A percentile compares a stretch with the other conserved stretches of the same genome.
phyloP scores from a whole-genome alignment of 2,113 vertebrate species.

The Neomonachus schauinslandi region DNA sequence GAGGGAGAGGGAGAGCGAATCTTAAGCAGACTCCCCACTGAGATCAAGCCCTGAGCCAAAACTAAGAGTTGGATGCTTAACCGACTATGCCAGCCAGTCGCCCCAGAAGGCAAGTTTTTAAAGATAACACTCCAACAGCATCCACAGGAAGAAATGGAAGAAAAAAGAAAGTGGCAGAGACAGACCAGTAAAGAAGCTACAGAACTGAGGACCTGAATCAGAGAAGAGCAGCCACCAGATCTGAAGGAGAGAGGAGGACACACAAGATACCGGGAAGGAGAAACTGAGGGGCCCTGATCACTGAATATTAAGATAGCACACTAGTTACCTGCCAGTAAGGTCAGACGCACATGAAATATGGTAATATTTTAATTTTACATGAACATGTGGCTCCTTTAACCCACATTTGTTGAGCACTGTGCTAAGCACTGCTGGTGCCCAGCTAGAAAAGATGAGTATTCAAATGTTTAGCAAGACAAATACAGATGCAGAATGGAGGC shows the following conservation, averaged over 20 bases:
- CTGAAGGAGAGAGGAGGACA: background rate
- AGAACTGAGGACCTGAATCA: background rate
- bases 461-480: background rate
- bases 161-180: background rate
- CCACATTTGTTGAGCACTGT: background rate
- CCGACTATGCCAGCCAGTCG: background rate
- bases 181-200: background rate
- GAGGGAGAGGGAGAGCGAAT: background rate
- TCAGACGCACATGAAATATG: background rate
- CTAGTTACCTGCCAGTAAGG: background rate
- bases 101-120: background rate
- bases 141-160: background rate
- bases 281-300: no score
- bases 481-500: background rate
- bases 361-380: background rate
- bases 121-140: background rate
- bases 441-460: background rate
- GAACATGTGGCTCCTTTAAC: background rate
- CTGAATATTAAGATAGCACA: background rate
- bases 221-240: background rate
- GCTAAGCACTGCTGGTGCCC: background rate
- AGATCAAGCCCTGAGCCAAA: background rate
- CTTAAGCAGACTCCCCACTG: background rate
- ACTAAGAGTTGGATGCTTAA: background rate
- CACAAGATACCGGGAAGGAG: fast-evolving